phyloP scores from a whole-genome alignment of 2,113 vertebrate genomes.

The Procavia capensis region DNA sequence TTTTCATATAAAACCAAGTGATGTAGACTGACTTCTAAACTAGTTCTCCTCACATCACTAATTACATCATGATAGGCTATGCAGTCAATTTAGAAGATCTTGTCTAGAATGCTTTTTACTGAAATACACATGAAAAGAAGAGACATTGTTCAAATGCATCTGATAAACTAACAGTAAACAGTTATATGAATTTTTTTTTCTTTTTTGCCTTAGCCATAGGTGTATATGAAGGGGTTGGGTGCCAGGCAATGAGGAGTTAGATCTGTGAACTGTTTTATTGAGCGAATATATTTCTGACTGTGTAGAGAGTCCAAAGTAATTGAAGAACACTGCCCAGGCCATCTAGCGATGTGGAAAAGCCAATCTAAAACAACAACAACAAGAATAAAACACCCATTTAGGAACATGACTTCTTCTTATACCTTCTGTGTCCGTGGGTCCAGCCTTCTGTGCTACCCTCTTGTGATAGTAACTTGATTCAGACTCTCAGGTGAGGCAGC shows the following conservation, averaged over 20 bases:
- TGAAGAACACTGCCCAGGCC: background rate
- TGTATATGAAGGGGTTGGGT: accelerated
- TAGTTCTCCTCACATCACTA: background rate
- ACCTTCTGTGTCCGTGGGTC: background rate
- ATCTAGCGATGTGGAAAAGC: background rate
- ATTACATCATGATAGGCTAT: background rate
- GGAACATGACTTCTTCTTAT: background rate
- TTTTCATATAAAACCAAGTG: background rate
- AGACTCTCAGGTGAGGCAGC: background rate
- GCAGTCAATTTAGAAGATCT: background rate
- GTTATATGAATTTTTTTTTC: background rate
- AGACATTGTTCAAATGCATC: background rate
- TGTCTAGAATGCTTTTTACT: background rate
- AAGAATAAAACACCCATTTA: no score
- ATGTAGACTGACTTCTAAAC: background rate
- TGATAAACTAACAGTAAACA: background rate
- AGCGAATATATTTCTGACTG: background rate
- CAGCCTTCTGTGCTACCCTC: accelerated
- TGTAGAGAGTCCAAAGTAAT: background rate
- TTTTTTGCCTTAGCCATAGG: background rate
- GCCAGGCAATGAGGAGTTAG: background rate
- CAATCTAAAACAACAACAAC: no score
- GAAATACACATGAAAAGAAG: background rate
- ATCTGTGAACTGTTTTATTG: background rate
- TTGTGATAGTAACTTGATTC: background rate